Evolutionary conservation across 2,888 invertebrate species (phyloP), one percentile per base, ranked within the genome.

Genomic region (Napeogenes inachia): DNA sequence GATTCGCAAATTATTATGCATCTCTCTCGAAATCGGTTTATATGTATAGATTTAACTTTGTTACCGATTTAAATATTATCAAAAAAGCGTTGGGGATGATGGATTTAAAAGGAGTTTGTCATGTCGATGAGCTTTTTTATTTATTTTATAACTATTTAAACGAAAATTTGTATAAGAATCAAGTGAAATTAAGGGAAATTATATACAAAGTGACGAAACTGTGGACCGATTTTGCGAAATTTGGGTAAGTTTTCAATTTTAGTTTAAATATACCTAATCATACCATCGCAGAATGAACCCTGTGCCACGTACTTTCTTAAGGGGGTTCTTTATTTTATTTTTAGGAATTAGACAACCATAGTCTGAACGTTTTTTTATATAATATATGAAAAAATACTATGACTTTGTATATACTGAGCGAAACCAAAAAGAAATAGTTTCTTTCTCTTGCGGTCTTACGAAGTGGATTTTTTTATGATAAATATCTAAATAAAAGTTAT

Each of bases 91-190:
- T 73, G 2, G 77, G 75, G 6, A 10, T 72, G 2, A 57, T 64
- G 0, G 55, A 75, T 32, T 64, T 79, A 33, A 72, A 76, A 73
- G 92, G 91, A 0, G 87, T 82, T 0, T 78, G 81, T 32, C 92
- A 92, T 54, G 87, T 82, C 0, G 92, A 92, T 60, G 92, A 92
- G 2, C 13, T 91, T 12, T 82, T 81, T 47, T 91, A 91, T 65
- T 50, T 87, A 3, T 92, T 91, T 61, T 85, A 81, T 56, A 80
- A 79, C 30, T 73, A 74, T 3, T 63, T 72, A 2, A 84, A 81
- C 56, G 79, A 80, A 60, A 77, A 84, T 50, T 71, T 75, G 45
- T 84, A 82, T 35, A 68, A 72, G 54, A 68, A 74, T 2, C 77
- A 78, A 13, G 75, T 79, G 4, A 68, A 77, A 2, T 60, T 79